Base-by-base conservation (phyloP, 2,888 invertebrate species). In the Girardia tigrina region DNA sequence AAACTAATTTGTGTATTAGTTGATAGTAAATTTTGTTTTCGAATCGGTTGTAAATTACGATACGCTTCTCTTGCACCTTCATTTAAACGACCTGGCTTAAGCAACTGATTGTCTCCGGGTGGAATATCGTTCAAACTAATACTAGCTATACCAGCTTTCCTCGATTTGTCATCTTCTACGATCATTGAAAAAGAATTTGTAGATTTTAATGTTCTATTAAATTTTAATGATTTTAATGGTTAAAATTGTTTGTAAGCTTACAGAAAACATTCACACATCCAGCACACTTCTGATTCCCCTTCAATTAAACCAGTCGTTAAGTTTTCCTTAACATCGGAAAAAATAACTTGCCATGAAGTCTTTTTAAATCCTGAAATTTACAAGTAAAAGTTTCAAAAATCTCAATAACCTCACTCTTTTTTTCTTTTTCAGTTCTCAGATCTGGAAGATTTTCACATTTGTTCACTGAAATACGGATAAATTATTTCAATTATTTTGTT, bases 241-340 rank as follows among this genome's bases (percentile, higher is more conserved):
- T 8, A 36, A 36, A 36, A 36, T 16, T 36, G 16, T n/a, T n/a
- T n/a, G n/a, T n/a, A n/a, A n/a, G n/a, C 36, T 8, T 20, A 56
- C 56, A 56, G n/a, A n/a, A 56, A 56, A 56, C 56, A 12, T 56
- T 56, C 56, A 4, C n/a, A n/a, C 56, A 56, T 56, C 56, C 56
- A 56, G 23, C 56, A 56, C 6, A 56, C 56, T 56, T 56, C n/a
- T 4, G 56, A 12, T 16, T n/a, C n/a, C 4, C 56, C 56, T n/a
- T 56, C 56, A 6, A 20, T 23, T 2, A 4, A 23, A n/a, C n/a
- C 23, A n/a, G 20, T 56, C 4, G 56, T 23, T 56, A 56, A 56
- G 4, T n/a, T 12, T 56, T 56, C 56, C 23, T 56, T 56, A 16
- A 23, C 56, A n/a, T 56, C 56, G n/a, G 56, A 23, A 16, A 56